These are phyloP conservation scores for Globodera rostochiensis DNA, from an alignment of 1,140 invertebrate genomes.

Conservation along the genomic window DNA sequence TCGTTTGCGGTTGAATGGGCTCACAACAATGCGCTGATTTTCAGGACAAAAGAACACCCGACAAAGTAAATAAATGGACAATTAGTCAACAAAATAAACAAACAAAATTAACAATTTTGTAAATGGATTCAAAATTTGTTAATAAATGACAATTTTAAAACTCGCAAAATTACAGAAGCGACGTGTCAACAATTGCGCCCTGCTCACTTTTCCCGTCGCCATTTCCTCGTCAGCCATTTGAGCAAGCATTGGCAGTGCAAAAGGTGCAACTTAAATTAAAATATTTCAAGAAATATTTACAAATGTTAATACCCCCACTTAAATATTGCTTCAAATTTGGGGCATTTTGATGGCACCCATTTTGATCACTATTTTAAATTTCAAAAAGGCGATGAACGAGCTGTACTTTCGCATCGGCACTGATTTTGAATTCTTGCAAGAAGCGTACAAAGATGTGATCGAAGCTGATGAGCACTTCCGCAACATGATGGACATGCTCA, in stretches of 20 bases:
- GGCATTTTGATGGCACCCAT: no score
- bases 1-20: neutral
- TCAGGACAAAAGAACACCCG: conserved; percentile 2
- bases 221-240: neutral
- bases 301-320: no score
- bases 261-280: neutral
- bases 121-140: no score
- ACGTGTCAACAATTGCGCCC: neutral
- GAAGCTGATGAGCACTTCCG: neutral
- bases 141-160: no score
- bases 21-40: conserved; percentile 6
- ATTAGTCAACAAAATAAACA: neutral
- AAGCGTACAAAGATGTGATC: neutral
- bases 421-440: neutral
- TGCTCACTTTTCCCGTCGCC: neutral
- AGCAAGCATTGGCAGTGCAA: neutral
- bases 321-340: no score
- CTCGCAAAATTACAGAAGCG: neutral
- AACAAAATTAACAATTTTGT: neutral
- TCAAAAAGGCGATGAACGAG: neutral
- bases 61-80: neutral
- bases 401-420: neutral
- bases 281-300: no score
- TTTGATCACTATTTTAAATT: no score
- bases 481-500: neutral